Percentiles rank a stretch among this genome's conserved stretches.
Evolutionary conservation across 1,140 invertebrate species (phyloP).

Genomic region (Papilio polytes): DNA sequence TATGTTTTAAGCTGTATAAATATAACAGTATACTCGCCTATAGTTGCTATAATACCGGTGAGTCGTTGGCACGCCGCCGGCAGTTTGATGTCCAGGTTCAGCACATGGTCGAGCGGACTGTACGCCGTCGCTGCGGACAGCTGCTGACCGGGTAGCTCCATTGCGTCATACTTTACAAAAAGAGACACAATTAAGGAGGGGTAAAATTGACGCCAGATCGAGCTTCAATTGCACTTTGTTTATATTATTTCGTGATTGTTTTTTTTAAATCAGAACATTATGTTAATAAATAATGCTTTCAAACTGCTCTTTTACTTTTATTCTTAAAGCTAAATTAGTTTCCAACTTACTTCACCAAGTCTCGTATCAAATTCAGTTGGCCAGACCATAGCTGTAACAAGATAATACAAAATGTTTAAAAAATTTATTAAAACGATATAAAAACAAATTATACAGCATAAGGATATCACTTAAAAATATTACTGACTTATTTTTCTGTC

Average conservation of each 20-base stretch:
- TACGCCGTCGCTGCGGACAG: slow-evolving; percentile 58
- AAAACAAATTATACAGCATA: slow-evolving; percentile 9
- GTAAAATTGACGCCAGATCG: neutral
- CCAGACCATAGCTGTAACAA: slow-evolving; percentile 63
- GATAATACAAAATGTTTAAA: neutral
- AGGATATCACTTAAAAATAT: slow-evolving; percentile 27
- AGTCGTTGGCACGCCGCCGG: slow-evolving; percentile 66
- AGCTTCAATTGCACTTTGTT: too few relatives aligned
- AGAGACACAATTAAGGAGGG: neutral
- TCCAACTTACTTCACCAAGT: slow-evolving; percentile 61
- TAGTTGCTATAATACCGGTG: slow-evolving; percentile 68
- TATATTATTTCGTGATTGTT: too few relatives aligned
- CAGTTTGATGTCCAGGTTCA: slow-evolving; percentile 69
- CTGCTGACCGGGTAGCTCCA: slow-evolving; percentile 75
- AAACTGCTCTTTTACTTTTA: neutral
- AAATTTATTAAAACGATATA: slow-evolving; percentile 6
- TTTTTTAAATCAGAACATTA: too few relatives aligned
- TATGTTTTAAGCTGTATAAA: too few relatives aligned
- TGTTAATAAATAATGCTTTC: too few relatives aligned
- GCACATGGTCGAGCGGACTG: slow-evolving; percentile 64
- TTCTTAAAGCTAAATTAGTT: neutral
- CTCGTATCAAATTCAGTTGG: slow-evolving; percentile 62
- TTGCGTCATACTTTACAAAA: slow-evolving; percentile 65
- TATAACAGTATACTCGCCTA: slow-evolving; percentile 57
- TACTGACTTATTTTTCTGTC: slow-evolving; percentile 14